These are phyloP conservation scores for Drosophila putrida DNA, from an alignment of 2,888 invertebrate species.

Conservation along the genomic window DNA sequence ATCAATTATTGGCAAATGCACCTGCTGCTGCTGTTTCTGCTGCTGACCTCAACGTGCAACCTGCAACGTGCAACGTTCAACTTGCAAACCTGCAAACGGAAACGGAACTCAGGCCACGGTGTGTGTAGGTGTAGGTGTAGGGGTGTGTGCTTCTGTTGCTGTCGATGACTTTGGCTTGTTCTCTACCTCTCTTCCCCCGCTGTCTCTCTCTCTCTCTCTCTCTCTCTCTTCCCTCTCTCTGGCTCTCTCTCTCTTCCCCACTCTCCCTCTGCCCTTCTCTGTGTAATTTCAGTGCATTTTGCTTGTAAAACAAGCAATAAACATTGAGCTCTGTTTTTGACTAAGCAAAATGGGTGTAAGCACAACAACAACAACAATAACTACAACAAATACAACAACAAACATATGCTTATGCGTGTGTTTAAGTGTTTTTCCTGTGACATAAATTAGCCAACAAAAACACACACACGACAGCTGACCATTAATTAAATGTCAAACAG, in stretches of 20 bases:
- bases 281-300: conserved; percentile 51
- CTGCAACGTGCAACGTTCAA: conserved; percentile 58
- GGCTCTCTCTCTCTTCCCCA: background rate
- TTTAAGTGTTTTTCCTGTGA: conserved; percentile 2
- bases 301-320: conserved; percentile 69
- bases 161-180: conserved; percentile 16
- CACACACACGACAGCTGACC: conserved; percentile 28
- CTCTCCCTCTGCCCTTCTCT: background rate
- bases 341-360: conserved; percentile 15
- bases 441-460: conserved; percentile 30
- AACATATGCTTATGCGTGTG: conserved; percentile 4
- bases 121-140: too few relatives aligned
- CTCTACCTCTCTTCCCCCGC: background rate
- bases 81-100: conserved; percentile 19
- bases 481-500: conserved; percentile 53
- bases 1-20: conserved; percentile 75
- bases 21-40: conserved; percentile 42
- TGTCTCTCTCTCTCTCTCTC: background rate
- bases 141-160: conserved; percentile 22
- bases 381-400: background rate
- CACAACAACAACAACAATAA: conserved; percentile 6
- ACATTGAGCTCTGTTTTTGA: conserved; percentile 48
- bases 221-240: background rate
- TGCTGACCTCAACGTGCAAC: conserved; percentile 57
- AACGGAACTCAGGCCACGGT: conserved; percentile 9